phyloP scores from a whole-genome alignment of 2,888 invertebrate species.

The Athalia rosae region DNA sequence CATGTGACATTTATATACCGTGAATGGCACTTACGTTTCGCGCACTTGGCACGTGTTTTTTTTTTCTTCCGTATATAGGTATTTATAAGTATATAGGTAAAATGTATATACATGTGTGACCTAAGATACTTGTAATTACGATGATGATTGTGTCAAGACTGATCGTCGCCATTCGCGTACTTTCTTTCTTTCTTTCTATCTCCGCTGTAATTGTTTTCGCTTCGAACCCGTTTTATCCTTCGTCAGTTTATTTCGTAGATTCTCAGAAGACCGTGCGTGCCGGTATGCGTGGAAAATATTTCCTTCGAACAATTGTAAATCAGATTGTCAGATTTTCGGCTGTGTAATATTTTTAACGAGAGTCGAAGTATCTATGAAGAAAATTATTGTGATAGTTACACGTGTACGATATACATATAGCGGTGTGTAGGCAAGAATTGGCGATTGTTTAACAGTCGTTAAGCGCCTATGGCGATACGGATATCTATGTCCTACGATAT shows the following conservation, averaged over 20 bases:
- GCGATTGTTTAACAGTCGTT: not conserved
- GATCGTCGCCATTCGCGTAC: not conserved
- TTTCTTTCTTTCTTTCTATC: too few species aligned
- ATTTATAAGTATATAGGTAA: not conserved
- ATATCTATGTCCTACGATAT: not conserved
- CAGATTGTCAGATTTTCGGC: too few species aligned
- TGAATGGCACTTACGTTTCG: not conserved
- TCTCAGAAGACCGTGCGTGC: too few species aligned
- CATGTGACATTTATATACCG: not conserved
- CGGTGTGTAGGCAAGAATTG: not conserved
- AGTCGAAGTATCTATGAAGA: not conserved
- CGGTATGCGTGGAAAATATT: too few species aligned
- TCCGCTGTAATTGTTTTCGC: not conserved
- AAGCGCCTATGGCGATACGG: not conserved
- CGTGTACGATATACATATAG: not conserved
- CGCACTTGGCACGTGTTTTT: constrained; percentile 14
- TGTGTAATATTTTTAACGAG: not conserved
- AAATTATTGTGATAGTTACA: not conserved
- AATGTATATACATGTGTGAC: not conserved
- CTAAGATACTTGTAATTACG: not conserved
- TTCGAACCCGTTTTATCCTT: not conserved
- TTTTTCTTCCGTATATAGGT: constrained; percentile 3
- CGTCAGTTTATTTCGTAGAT: too few species aligned
- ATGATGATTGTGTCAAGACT: constrained; percentile 12
- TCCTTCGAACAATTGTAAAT: too few species aligned